A percentile compares a stretch with the other conserved stretches of the same genome.
These are phyloP conservation scores for Microctenopoma lineatum DNA, from an alignment of 2,797 vertebrate genomes.

Conservation along the genomic window DNA sequence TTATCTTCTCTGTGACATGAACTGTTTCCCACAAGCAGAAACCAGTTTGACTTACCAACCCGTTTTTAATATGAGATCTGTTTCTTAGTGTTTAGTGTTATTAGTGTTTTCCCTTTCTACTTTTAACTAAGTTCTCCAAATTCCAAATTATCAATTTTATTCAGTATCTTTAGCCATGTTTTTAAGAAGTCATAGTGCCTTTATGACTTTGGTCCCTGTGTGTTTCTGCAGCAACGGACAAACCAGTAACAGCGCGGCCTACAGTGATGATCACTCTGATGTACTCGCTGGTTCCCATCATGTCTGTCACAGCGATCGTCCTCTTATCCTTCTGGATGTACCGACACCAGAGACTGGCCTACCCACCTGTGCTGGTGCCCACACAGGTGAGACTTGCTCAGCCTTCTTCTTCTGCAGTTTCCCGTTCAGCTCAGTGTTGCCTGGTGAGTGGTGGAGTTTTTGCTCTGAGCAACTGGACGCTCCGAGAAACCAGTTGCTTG, in stretches of 20 bases:
- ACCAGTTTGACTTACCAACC: too few species aligned
- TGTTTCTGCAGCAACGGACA: conserved; percentile 85
- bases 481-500: too few species aligned
- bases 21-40: too few species aligned
- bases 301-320: conserved; percentile 89
- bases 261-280: conserved; percentile 90
- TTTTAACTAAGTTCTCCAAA: too few species aligned
- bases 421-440: neutral
- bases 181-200: neutral
- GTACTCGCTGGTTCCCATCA: conserved; percentile 91
- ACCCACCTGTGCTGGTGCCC: conserved; percentile 92
- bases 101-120: too few species aligned
- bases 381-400: conserved; percentile 55
- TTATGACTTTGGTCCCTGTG: neutral
- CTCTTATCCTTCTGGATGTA: conserved; percentile 95
- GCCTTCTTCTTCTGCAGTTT: neutral
- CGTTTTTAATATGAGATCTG: too few species aligned
- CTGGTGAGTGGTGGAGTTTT: too few species aligned
- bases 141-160: too few species aligned
- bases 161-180: neutral
- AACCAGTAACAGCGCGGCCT: conserved; percentile 86
- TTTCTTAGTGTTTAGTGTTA: too few species aligned
- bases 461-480: too few species aligned
- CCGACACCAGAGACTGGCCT: conserved; percentile 93
- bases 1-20: too few species aligned